phyloP scores from a whole-genome alignment of 2,888 invertebrate genomes.

The Rhynchonema sp. region DNA sequence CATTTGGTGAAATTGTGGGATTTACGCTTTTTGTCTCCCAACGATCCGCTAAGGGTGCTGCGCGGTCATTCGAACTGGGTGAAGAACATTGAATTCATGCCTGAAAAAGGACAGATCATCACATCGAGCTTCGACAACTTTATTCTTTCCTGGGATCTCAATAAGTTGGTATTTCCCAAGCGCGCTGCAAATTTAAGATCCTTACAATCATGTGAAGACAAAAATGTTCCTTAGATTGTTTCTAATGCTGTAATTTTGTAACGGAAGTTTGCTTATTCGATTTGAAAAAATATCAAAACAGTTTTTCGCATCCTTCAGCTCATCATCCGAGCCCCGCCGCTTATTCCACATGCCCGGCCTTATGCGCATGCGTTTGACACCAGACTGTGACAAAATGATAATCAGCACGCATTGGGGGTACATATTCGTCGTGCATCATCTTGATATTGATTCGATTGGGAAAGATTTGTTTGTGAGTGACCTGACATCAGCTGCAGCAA shows the following conservation, averaged over 20 bases:
- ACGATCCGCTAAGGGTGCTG: conserved; percentile 49
- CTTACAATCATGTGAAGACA: too few relatives aligned
- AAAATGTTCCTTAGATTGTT: too few relatives aligned
- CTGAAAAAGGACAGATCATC: conserved; percentile 44
- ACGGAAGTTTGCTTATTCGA: too few relatives aligned
- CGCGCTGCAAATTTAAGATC: too few relatives aligned
- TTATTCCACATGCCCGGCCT: conserved; percentile 65
- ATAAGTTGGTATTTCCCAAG: conserved; percentile 40
- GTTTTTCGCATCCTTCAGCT: neutral
- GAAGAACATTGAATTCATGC: conserved; percentile 80
- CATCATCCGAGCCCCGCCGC: conserved; percentile 44
- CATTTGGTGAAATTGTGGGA: conserved; percentile 82
- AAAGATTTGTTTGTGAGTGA: conserved; percentile 43
- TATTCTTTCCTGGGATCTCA: conserved; percentile 82
- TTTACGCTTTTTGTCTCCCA: conserved; percentile 51
- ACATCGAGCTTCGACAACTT: conserved; percentile 57
- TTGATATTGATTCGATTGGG: conserved; percentile 56
- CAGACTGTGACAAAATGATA: conserved; percentile 65
- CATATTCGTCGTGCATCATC: conserved; percentile 66
- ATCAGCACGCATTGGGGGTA: conserved; percentile 76
- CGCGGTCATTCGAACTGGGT: conserved; percentile 84
- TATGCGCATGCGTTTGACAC: conserved; percentile 67
- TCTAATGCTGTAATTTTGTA: too few relatives aligned
- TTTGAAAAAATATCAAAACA: too few relatives aligned
- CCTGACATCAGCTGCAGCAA: too few relatives aligned